A percentile compares a stretch with the other conserved stretches of the same genome.
phyloP scores from a whole-genome alignment of 1,140 invertebrate genomes.

The Triops longicaudatus region DNA sequence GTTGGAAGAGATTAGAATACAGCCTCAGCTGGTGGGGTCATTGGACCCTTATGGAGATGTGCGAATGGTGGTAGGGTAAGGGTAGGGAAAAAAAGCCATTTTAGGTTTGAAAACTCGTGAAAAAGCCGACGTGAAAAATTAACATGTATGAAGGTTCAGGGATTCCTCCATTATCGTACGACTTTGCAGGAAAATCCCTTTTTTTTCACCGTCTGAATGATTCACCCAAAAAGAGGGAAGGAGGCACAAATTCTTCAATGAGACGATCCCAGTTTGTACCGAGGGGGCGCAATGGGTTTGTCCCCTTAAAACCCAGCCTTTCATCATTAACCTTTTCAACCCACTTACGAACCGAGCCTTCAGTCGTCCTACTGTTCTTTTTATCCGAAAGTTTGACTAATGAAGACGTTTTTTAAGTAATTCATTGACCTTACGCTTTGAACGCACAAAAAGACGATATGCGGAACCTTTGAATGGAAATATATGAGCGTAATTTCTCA shows the following conservation, averaged over 20 bases:
- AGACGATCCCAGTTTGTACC: not conserved
- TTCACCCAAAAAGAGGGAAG: conserved; percentile 13
- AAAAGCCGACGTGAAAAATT: too few species aligned
- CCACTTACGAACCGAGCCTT: too few species aligned
- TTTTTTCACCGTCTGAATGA: conserved; percentile 8
- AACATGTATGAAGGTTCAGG: too few species aligned
- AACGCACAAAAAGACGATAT: not conserved
- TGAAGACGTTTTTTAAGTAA: conserved; percentile 2
- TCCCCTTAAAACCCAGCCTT: not conserved
- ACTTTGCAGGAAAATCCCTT: too few species aligned
- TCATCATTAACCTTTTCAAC: not conserved
- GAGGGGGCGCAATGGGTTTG: not conserved
- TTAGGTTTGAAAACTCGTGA: too few species aligned
- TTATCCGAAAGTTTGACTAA: not conserved
- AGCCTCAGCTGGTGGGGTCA: too few species aligned
- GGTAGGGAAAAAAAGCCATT: too few species aligned
- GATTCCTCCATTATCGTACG: too few species aligned
- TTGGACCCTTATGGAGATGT: too few species aligned
- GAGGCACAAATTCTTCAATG: not conserved
- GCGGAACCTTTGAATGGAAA: not conserved
- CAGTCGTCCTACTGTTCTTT: not conserved
- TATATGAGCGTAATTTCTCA: not conserved
- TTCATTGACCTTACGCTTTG: not conserved
- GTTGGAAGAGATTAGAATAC: too few species aligned
- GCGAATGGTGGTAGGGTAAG: too few species aligned